Percentiles rank a stretch among this genome's conserved stretches.
These are phyloP conservation scores for Apodemia duryi DNA, from an alignment of 2,888 invertebrate genomes.

Conservation along the genomic window DNA sequence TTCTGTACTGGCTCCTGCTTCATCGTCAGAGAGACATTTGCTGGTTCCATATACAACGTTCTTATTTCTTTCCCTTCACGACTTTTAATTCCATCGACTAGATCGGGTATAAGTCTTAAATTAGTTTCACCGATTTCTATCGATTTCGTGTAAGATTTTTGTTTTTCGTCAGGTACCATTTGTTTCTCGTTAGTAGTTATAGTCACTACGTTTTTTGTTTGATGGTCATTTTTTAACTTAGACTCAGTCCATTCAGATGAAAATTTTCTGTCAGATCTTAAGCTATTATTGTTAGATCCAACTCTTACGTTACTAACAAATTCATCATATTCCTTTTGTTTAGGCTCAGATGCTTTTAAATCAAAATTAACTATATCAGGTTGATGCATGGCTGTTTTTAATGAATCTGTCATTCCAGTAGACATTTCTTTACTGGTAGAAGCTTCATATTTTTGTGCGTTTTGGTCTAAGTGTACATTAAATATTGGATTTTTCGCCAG, in stretches of 20 bases:
- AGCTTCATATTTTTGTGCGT: constrained; percentile 48
- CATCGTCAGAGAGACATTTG: constrained; percentile 66
- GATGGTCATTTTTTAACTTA: constrained; percentile 41
- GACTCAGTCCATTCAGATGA: constrained; percentile 57
- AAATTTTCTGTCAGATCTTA: constrained; percentile 56
- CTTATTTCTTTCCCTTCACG: constrained; percentile 56
- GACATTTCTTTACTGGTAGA: constrained; percentile 50
- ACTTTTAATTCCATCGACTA: constrained; percentile 63
- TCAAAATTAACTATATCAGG: constrained; percentile 75
- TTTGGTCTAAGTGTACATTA: constrained; percentile 67
- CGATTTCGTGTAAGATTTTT: constrained; percentile 68
- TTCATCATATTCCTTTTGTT: constrained; percentile 60
- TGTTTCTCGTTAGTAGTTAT: constrained; percentile 63
- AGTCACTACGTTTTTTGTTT: constrained; percentile 63
- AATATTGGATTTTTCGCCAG: constrained; percentile 74
- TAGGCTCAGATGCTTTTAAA: constrained; percentile 56
- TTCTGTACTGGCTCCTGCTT: constrained; percentile 72
- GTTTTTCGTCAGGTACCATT: constrained; percentile 51
- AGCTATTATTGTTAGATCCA: constrained; percentile 67
- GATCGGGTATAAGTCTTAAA: constrained; percentile 61
- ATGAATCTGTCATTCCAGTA: constrained; percentile 56
- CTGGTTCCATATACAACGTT: constrained; percentile 70
- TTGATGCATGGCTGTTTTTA: constrained; percentile 67
- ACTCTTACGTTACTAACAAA: constrained; percentile 73
- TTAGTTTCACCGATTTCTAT: constrained; percentile 70